Percentiles rank a stretch among this genome's conserved stretches.
These are phyloP conservation scores for Agrilus biguttatus DNA, from an alignment of 2,888 invertebrate genomes.

Conservation along the genomic window DNA sequence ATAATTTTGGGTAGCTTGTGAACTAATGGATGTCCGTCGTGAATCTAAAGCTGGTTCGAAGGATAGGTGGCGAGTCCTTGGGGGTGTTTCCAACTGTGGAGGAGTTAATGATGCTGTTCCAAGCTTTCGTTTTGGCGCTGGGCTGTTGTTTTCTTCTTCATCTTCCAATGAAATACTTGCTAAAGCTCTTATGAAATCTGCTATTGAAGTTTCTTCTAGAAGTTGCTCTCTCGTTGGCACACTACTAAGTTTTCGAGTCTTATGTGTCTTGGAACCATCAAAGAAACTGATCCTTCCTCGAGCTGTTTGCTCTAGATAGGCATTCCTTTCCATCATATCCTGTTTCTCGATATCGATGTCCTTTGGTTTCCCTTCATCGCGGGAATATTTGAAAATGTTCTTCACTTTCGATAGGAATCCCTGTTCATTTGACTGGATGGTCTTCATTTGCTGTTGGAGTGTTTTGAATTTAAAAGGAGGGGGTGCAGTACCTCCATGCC, in stretches of 20 bases:
- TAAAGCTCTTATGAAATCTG: conserved; percentile 64
- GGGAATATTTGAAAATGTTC: conserved; percentile 13
- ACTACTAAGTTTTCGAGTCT: too few relatives aligned
- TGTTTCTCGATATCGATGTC: conserved; percentile 7
- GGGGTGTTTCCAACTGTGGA: conserved; percentile 31
- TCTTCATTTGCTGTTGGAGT: conserved; percentile 4
- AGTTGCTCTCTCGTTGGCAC: conserved; percentile 37
- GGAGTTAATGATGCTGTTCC: conserved; percentile 39
- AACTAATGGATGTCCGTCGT: not conserved
- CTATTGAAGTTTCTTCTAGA: conserved; percentile 69
- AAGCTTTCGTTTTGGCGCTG: conserved; percentile 34
- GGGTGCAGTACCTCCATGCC: conserved; percentile 39
- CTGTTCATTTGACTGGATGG: not conserved
- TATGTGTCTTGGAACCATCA: conserved; percentile 4
- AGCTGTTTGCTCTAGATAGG: not conserved
- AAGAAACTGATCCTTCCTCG: not conserved
- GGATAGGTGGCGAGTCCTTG: conserved; percentile 20
- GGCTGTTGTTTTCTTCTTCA: conserved; percentile 10
- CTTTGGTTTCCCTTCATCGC: conserved; percentile 8
- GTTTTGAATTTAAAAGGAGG: conserved; percentile 9
- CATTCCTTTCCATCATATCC: conserved; percentile 9
- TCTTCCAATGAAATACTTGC: conserved; percentile 42
- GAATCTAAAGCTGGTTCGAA: conserved; percentile 19
- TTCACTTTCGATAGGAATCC: conserved; percentile 15
- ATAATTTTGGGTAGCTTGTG: not conserved